These are phyloP conservation scores for Somateria mollissima DNA, from an alignment of 2,797 vertebrate genomes.

Conservation along the genomic window DNA sequence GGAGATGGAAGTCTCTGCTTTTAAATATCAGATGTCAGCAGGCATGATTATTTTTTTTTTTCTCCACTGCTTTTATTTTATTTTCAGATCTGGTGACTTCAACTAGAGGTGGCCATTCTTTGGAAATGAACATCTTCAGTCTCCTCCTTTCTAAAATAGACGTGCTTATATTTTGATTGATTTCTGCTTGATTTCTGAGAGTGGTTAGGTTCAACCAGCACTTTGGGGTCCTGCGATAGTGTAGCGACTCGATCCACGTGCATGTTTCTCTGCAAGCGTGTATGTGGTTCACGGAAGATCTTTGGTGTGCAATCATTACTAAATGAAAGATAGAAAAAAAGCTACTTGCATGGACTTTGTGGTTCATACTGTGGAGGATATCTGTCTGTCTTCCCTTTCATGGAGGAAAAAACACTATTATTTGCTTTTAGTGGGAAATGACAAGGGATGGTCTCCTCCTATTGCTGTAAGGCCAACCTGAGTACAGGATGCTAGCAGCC, in stretches of 20 bases:
- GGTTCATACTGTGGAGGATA: not conserved
- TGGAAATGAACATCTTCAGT: not conserved
- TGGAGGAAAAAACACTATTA: not conserved
- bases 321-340: not conserved
- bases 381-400: not conserved
- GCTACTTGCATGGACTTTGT: not conserved
- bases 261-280: not conserved
- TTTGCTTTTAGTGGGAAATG: not conserved
- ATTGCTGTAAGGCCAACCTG: not conserved
- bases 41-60: not conserved
- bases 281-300: not conserved
- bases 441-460: not conserved
- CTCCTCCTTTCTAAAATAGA: not conserved
- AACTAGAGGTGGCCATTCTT: not conserved
- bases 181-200: not conserved
- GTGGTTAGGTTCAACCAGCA: not conserved
- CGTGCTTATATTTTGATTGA: not conserved
- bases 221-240: not conserved
- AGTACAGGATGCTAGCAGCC: not conserved
- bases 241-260: not conserved
- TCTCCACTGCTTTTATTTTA: not conserved
- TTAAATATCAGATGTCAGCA: not conserved
- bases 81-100: not conserved
- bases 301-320: not conserved
- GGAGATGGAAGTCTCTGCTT: not conserved